Conservation (phyloP, 2,113 vertebrate genomes). For the Notarius lentiginosus region DNA sequence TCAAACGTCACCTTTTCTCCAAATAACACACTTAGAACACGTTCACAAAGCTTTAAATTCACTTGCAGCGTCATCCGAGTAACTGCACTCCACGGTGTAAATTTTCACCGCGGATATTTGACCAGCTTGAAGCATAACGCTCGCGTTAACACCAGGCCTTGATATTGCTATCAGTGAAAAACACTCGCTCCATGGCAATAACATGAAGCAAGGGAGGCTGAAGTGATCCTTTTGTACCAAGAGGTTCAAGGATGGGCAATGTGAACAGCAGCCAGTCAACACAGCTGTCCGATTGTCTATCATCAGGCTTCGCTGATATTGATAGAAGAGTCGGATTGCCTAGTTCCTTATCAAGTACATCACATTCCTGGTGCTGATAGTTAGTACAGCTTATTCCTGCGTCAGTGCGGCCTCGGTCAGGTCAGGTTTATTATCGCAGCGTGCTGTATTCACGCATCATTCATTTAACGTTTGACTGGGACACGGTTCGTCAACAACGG, state of each 20-base stretch:
- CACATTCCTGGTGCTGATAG: constrained; percentile 15
- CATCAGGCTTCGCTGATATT: constrained; percentile 20
- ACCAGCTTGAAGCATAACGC: constrained; percentile 22
- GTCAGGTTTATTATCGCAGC: not conserved
- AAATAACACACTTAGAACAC: not conserved
- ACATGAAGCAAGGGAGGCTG: not conserved
- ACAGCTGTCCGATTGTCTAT: constrained; percentile 27
- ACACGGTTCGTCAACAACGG: not conserved
- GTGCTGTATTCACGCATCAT: not conserved
- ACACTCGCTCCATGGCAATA: not conserved
- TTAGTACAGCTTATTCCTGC: constrained; percentile 3
- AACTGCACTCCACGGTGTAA: constrained; percentile 3
- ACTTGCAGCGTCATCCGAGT: not conserved
- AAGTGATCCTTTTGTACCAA: not conserved
- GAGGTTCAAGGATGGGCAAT: constrained; percentile 31
- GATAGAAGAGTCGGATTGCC: not conserved
- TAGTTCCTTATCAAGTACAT: constrained; percentile 23
- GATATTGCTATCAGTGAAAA: constrained; percentile 15
- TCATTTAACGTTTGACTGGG: not conserved
- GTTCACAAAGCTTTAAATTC: not conserved
- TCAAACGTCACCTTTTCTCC: not conserved
- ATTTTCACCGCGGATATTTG: constrained; percentile 36
- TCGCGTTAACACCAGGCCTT: not conserved
- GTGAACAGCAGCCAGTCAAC: not conserved
- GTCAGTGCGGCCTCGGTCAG: not conserved